Percentiles rank a stretch among this genome's conserved stretches.
Evolutionary conservation across 2,797 vertebrate genomes (phyloP).

Genomic region (Schizopygopsis pylzovi): DNA sequence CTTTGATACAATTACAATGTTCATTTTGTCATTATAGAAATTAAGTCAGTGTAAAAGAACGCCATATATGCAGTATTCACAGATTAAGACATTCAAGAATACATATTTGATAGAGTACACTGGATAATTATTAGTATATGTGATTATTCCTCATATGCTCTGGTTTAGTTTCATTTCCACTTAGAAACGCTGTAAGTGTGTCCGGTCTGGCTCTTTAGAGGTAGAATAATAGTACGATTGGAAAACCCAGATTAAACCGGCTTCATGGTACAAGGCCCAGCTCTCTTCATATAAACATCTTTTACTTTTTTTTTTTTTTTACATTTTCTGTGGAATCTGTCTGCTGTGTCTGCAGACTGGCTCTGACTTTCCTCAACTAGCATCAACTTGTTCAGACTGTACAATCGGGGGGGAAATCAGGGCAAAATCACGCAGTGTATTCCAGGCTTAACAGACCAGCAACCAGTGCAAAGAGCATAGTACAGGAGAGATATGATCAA

Average conservation of each 20-base stretch:
- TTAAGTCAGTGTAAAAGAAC: background rate
- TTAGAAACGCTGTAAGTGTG: background rate
- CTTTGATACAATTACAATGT: background rate
- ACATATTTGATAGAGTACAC: background rate
- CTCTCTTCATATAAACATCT: background rate
- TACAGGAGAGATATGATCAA: too few relatives aligned
- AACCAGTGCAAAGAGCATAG: too few relatives aligned
- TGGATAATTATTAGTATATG: background rate
- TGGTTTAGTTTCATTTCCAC: background rate
- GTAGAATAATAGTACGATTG: background rate
- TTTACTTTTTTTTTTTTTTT: background rate
- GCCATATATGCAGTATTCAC: background rate
- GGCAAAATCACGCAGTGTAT: too few relatives aligned
- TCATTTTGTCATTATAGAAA: background rate
- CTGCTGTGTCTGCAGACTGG: too few relatives aligned
- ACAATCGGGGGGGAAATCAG: too few relatives aligned
- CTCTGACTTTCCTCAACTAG: too few relatives aligned
- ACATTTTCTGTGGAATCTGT: too few relatives aligned
- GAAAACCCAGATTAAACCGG: too few relatives aligned
- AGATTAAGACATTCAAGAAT: background rate
- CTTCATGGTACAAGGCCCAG: too few relatives aligned
- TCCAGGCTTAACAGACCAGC: too few relatives aligned
- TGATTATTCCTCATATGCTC: background rate
- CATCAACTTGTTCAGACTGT: too few relatives aligned
- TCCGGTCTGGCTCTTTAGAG: background rate